Conservation (phyloP, 2,113 vertebrate genomes). For the Psettodes erumei region DNA sequence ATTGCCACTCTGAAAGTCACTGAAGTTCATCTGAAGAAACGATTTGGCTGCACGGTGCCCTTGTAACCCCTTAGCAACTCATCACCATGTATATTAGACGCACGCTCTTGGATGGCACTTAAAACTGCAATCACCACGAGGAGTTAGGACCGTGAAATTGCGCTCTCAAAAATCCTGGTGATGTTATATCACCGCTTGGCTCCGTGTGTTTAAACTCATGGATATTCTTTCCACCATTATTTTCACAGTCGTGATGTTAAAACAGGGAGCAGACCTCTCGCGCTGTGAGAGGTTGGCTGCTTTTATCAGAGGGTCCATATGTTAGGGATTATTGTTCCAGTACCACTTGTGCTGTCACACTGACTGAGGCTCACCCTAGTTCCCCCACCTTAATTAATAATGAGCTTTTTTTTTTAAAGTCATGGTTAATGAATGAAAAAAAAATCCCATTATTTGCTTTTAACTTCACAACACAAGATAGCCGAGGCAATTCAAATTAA, state of each 20-base stretch:
- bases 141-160: slow-evolving; percentile 76
- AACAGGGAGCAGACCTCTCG: slow-evolving; percentile 50
- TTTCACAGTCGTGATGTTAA: slow-evolving; percentile 55
- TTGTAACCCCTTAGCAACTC: slow-evolving; percentile 71
- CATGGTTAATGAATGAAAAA: slow-evolving; percentile 7
- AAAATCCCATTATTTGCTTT: not conserved
- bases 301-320: slow-evolving; percentile 45
- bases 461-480: not conserved
- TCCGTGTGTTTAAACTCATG: slow-evolving; percentile 51
- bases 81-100: slow-evolving; percentile 77
- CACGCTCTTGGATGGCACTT: slow-evolving; percentile 69
- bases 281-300: slow-evolving; percentile 17
- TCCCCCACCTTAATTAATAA: not conserved
- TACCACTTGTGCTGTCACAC: slow-evolving; percentile 2
- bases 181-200: slow-evolving; percentile 54
- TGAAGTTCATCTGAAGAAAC: slow-evolving; percentile 73
- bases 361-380: not conserved
- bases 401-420: not conserved
- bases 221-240: slow-evolving; percentile 54
- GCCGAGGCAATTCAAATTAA: not conserved
- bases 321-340: slow-evolving; percentile 25
- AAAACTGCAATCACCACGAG: slow-evolving; percentile 54
- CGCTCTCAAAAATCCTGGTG: slow-evolving; percentile 63
- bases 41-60: slow-evolving; percentile 52
- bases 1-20: slow-evolving; percentile 56